Percentiles rank a stretch among this genome's conserved stretches.
Evolutionary conservation across 2,797 vertebrate genomes (phyloP).

Genomic region (Phaenicophaeus curvirostris): DNA sequence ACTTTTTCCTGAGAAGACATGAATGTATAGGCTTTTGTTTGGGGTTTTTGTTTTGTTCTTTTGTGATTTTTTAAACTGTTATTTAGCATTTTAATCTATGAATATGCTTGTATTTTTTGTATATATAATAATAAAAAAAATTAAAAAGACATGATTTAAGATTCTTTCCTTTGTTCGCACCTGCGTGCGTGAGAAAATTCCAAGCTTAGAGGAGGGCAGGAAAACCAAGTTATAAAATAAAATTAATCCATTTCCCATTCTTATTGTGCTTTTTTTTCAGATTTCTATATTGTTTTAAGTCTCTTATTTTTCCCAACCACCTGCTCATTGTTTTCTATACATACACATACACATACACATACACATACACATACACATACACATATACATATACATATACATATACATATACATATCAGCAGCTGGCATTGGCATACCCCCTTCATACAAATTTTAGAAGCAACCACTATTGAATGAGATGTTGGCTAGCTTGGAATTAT

Average conservation of each 20-base stretch:
- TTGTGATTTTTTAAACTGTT: neutral
- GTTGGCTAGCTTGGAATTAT: neutral
- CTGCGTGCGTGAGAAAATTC: neutral
- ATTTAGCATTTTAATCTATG: neutral
- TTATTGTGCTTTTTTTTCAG: neutral
- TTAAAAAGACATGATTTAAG: neutral
- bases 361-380: no score
- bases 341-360: no score
- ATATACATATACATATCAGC: no score
- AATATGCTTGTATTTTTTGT: neutral
- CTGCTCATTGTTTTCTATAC: neutral
- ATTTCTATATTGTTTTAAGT: neutral
- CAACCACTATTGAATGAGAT: neutral
- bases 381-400: no score
- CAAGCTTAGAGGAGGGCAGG: neutral
- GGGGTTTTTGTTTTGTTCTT: rapidly evolving
- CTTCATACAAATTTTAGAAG: neutral
- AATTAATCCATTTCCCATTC: neutral
- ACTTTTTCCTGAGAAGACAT: neutral
- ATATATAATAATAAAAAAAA: neutral
- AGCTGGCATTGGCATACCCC: neutral
- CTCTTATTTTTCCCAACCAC: neutral
- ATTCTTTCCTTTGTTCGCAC: neutral
- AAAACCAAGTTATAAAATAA: neutral
- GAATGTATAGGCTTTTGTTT: neutral